Evolutionary conservation across 2,888 invertebrate species (phyloP), one percentile per base, ranked within the genome.

Genomic region (Erebia palarica): DNA sequence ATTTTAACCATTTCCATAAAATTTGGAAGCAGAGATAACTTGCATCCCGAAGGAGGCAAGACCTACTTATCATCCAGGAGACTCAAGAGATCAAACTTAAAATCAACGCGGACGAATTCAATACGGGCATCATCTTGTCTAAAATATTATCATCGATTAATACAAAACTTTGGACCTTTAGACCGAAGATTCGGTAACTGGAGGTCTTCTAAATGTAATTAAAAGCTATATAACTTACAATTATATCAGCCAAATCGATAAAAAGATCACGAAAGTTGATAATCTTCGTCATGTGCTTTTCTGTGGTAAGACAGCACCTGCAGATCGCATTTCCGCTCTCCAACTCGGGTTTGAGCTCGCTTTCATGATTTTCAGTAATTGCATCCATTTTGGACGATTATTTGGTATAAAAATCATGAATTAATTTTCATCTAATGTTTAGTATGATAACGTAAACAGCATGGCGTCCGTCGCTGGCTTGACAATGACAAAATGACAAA

Each of bases 291-390:
- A 90, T 84, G n/a, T 76, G 78, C 55, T 80, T 83, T 10, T 87
- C 82, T 1, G 85, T 87, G 0, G 83, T 80, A 36, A 92, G 83
- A 82, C 92, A 92, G 71, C 89, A 89, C 49, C 91, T 80, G 66
- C 92, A 92, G 27, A 92, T 82, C 1, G 82, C 59, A 11, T 75
- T 74, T 1, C 70, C 47, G 1, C 42, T 14, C n/a, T 78, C 76
- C 5, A 70, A 44, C 51, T 75, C 74, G 0, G 63, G 27, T 73
- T 78, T 78, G 11, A 67, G 61, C 13, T 75, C 73, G 44, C 47
- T 65, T 3, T 73, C 69, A 55, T 65, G 13, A 36, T 59, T 67
- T 27, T 27, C 16, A 27, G 47, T 47, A 60, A 59, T 61, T 10
- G 59, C 18, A 7, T 71, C 73, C 74, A 75, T 75, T 69, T 71